phyloP scores from a whole-genome alignment of 2,888 invertebrate species.

The Graphium colonna region DNA sequence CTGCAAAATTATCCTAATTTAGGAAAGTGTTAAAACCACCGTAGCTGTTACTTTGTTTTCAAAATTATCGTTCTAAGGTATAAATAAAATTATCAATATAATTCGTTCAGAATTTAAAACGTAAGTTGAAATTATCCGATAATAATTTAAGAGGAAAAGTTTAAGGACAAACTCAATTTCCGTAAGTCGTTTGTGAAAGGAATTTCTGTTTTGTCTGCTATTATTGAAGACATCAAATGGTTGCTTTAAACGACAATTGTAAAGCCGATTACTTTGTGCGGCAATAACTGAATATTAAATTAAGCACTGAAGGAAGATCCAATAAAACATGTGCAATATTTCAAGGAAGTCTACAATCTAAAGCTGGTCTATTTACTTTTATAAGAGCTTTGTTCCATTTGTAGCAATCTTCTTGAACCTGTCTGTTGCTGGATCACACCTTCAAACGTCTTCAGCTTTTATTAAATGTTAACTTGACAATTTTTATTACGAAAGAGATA shows the following conservation, averaged over 20 bases:
- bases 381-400: too few relatives aligned
- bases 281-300: background rate
- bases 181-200: background rate
- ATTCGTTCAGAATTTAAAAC: background rate
- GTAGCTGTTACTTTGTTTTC: background rate
- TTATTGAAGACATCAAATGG: constrained; percentile 15
- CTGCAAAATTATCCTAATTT: too few relatives aligned
- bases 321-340: constrained; percentile 9
- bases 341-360: background rate
- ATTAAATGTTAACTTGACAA: background rate
- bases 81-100: background rate
- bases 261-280: constrained; percentile 8
- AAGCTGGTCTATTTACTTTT: background rate
- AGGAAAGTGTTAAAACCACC: too few relatives aligned
- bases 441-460: background rate
- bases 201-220: background rate
- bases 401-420: too few relatives aligned
- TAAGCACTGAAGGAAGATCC: background rate
- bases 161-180: constrained; percentile 2
- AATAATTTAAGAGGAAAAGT: background rate
- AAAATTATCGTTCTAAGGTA: background rate
- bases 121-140: background rate
- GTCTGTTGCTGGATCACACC: background rate
- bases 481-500: background rate
- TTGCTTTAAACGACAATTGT: background rate